These are phyloP conservation scores for Triplophysa bombifrons DNA, from an alignment of 2,797 vertebrate species.

Conservation along the genomic window DNA sequence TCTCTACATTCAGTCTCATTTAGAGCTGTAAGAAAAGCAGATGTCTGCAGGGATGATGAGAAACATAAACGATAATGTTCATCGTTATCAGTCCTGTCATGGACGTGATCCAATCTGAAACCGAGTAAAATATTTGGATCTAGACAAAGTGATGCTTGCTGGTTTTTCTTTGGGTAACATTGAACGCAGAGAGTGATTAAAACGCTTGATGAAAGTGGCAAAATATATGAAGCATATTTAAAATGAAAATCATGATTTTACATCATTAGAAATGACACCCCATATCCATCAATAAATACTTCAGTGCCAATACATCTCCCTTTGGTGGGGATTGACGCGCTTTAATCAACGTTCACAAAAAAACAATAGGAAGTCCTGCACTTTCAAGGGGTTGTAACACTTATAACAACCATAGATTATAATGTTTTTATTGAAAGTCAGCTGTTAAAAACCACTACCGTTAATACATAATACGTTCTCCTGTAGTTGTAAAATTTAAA, in stretches of 20 bases:
- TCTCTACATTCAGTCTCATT: neutral
- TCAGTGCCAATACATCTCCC: neutral
- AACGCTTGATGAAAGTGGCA: too few relatives aligned
- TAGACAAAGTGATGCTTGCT: too few relatives aligned
- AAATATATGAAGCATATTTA: neutral
- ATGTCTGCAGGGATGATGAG: neutral
- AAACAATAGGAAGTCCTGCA: too few relatives aligned
- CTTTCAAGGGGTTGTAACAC: too few relatives aligned
- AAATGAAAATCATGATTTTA: neutral
- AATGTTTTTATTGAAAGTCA: too few relatives aligned
- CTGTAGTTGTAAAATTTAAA: too few relatives aligned
- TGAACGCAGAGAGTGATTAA: too few relatives aligned
- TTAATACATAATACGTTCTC: too few relatives aligned
- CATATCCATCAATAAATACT: neutral
- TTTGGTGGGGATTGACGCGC: neutral
- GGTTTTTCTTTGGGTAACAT: too few relatives aligned
- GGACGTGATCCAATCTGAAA: neutral
- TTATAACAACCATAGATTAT: too few relatives aligned
- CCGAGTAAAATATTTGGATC: neutral
- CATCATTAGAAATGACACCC: neutral
- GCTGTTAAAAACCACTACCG: too few relatives aligned
- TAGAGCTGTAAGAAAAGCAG: constrained; percentile 3
- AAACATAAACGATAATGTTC: neutral
- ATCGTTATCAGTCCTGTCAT: neutral
- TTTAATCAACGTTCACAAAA: too few relatives aligned